Base-by-base conservation (phyloP, 2,797 vertebrate genomes). In the Macrochelys suwanniensis region DNA sequence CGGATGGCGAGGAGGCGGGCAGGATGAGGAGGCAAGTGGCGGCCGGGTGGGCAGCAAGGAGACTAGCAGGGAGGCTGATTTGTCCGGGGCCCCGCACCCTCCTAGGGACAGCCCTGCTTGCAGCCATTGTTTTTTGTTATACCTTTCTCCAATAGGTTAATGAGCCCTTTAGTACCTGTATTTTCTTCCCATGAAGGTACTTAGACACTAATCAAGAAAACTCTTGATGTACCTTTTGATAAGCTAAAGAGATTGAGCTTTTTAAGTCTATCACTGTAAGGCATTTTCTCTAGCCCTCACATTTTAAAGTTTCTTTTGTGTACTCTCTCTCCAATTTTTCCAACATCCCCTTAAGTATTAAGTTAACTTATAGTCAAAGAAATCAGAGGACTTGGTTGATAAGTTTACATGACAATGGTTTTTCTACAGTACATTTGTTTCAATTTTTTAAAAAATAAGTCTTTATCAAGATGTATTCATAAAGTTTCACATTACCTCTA, bases 401-500 rank as follows among this genome's bases (percentile, higher is more conserved):
- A 80, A n/a, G 16, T 37, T 12, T 5, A 13, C 4, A 1, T 0
- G 2, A 3, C 0, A 37, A 68, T 68, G n/a, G 5, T 4, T 23
- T 25, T 71, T 31, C 49, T 3, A 12, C 7, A 25, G 12, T 10
- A 28, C 19, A 5, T 50, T 11, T 5, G 6, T 6, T 47, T 88
- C 10, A 26, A 31, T 45, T 2, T 54, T 33, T 8, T 0, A 9
- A 25, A 65, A 7, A 11, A 23, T 49, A 84, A 51, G 37, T 59
- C 37, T 71, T 71, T 71, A 31, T 74, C n/a, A 25, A 74, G 21
- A 77, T 31, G 16, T 47, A 80, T 5, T 45, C 42, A 71, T 25
- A 45, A 82, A 59, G 25, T 53, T 21, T n/a, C 4, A 81, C 53
- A 86, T 93, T 98, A 99, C 99, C 99, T 99, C 99, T 78, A 99